A percentile compares a stretch with the other conserved stretches of the same genome.
Conservation (phyloP, 1,140 invertebrate species). For the Pomacea maculata region DNA sequence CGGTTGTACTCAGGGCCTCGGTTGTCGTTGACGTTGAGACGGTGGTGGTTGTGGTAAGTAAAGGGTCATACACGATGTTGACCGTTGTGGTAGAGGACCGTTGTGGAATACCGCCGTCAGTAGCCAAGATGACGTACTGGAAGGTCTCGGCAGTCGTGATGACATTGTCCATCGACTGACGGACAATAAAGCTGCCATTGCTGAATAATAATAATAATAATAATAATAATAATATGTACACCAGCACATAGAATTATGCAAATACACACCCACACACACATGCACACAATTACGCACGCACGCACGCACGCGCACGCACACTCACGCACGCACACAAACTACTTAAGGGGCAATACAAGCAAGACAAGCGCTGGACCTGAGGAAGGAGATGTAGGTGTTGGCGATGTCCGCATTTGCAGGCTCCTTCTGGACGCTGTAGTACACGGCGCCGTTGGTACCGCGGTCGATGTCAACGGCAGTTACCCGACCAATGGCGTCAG, state of each 20-base stretch:
- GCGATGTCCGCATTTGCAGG: not conserved
- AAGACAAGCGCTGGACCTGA: not conserved
- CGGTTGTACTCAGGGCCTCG: not conserved
- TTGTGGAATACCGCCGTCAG: conserved; percentile 5
- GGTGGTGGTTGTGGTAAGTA: not conserved
- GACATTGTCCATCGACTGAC: conserved; percentile 6
- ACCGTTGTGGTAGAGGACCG: conserved; percentile 11
- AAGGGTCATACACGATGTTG: conserved; percentile 19
- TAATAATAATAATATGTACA: not conserved
- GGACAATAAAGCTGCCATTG: conserved; percentile 6
- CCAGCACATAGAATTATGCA: not conserved
- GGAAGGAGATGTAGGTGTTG: conserved; percentile 4
- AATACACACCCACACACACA: not conserved
- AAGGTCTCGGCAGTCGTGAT: conserved; percentile 3
- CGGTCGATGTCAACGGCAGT: not conserved
- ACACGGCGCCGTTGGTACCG: not conserved
- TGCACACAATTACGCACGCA: not conserved
- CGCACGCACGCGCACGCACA: not conserved
- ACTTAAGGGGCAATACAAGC: too few species aligned
- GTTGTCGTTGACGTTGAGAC: not conserved
- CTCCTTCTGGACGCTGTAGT: not conserved
- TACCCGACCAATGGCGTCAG: not conserved
- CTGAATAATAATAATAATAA: conserved; percentile 1
- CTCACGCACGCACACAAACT: too few species aligned
- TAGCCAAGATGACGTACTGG: conserved; percentile 10